Percentiles rank a stretch among this genome's conserved stretches.
phyloP scores from a whole-genome alignment of 2,113 vertebrate species.

The Salvator merianae region DNA sequence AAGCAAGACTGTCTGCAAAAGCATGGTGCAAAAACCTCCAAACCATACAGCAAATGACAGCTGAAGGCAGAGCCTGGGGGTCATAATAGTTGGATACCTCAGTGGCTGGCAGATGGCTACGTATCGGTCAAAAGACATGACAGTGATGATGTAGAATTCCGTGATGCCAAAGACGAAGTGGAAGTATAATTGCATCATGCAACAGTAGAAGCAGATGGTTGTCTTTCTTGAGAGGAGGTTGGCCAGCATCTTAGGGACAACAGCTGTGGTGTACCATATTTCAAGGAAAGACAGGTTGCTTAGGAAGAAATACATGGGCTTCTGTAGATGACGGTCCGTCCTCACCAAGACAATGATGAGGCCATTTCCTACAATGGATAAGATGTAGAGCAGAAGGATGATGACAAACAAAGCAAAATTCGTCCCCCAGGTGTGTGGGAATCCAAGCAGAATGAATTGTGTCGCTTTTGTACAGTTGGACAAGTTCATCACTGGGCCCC shows the following conservation, averaged over 20 bases:
- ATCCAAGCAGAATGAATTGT: slow-evolving; percentile 35
- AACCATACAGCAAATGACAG: slow-evolving; percentile 23
- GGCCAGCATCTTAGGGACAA: slow-evolving; percentile 43
- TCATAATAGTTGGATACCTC: slow-evolving; percentile 43
- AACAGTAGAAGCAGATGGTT: slow-evolving; percentile 25
- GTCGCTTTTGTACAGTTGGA: slow-evolving; percentile 11
- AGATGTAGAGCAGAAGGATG: slow-evolving; percentile 38
- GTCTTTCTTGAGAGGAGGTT: slow-evolving; percentile 13
- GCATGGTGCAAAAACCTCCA: slow-evolving; percentile 23
- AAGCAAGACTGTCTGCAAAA: slow-evolving; percentile 27
- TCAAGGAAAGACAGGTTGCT: slow-evolving; percentile 58
- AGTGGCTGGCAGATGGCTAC: slow-evolving; percentile 59
- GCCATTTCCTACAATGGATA: slow-evolving; percentile 51
- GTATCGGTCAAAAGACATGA: slow-evolving; percentile 61
- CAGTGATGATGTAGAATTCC: slow-evolving; percentile 42
- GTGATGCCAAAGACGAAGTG: slow-evolving; percentile 55
- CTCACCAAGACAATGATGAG: slow-evolving; percentile 50
- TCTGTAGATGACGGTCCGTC: slow-evolving; percentile 25
- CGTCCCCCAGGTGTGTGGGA: background rate
- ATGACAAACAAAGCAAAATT: slow-evolving; percentile 16
- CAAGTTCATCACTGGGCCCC: background rate
- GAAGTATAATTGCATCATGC: slow-evolving; percentile 56
- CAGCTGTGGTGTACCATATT: slow-evolving; percentile 43
- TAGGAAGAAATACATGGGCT: slow-evolving; percentile 64
- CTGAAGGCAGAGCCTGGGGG: background rate